phyloP scores from a whole-genome alignment of 2,113 vertebrate species.

The Platichthys stellatus region DNA sequence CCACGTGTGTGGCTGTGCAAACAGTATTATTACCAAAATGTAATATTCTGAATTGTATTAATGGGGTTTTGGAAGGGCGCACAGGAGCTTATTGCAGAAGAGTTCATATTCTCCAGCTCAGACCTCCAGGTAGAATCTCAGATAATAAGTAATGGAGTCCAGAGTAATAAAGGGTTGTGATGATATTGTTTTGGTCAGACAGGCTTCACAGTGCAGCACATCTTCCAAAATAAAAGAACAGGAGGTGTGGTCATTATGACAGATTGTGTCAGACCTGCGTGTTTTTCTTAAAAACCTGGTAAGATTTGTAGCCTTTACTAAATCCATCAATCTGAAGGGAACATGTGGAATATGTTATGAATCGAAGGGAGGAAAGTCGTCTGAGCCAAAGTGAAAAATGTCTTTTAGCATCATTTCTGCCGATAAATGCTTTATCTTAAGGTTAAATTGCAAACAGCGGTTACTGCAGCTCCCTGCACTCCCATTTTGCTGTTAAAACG shows the following conservation, averaged over 20 bases:
- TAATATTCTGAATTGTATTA: slow-evolving; percentile 27
- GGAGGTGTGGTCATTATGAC: slow-evolving; percentile 18
- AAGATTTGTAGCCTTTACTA: slow-evolving; percentile 14
- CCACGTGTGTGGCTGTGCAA: slow-evolving; percentile 19
- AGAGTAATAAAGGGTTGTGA: background rate
- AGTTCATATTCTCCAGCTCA: slow-evolving; percentile 6
- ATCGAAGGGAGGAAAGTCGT: background rate
- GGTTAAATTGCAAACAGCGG: background rate
- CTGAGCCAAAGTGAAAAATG: background rate
- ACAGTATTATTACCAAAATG: slow-evolving; percentile 20
- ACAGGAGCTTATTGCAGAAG: background rate
- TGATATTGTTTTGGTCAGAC: slow-evolving; percentile 5
- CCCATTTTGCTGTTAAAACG: background rate
- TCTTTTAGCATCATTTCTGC: background rate
- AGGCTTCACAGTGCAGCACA: background rate
- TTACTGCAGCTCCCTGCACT: background rate
- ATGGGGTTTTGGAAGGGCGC: slow-evolving; percentile 25
- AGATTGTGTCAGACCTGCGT: slow-evolving; percentile 6
- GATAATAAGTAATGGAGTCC: slow-evolving; percentile 12
- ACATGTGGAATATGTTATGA: slow-evolving; percentile 6
- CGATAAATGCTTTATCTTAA: background rate
- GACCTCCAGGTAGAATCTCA: slow-evolving; percentile 28
- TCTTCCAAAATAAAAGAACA: slow-evolving; percentile 18
- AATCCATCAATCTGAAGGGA: slow-evolving; percentile 17
- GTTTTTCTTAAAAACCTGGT: slow-evolving; percentile 3